A percentile compares a stretch with the other conserved stretches of the same genome.
These are phyloP conservation scores for Diachasma alloeum DNA, from an alignment of 1,140 invertebrate species.

Conservation along the genomic window DNA sequence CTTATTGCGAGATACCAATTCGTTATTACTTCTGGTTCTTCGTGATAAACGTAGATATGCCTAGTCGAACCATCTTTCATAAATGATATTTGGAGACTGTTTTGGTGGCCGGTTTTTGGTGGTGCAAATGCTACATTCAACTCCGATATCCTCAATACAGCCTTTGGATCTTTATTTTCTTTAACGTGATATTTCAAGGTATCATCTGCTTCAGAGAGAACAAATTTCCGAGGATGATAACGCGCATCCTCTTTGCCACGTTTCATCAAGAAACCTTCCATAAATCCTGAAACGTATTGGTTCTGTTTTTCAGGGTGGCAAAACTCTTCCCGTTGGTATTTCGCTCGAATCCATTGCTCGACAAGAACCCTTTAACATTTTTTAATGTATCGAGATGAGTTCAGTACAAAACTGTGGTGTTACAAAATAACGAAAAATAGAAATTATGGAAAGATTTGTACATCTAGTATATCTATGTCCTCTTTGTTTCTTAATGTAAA, in stretches of 20 bases:
- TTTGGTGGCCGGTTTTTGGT: constrained; percentile 81
- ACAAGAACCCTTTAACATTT: constrained; percentile 75
- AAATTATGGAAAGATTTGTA: no score
- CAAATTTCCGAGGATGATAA: constrained; percentile 85
- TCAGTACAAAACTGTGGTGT: no score
- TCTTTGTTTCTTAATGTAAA: no score
- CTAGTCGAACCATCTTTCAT: constrained; percentile 83
- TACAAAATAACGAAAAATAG: no score
- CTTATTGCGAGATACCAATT: constrained; percentile 91
- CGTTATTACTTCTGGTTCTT: constrained; percentile 83
- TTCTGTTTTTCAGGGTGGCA: constrained; percentile 77
- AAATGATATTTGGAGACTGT: constrained; percentile 84
- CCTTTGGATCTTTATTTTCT: constrained; percentile 86
- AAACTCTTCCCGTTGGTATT: constrained; percentile 91
- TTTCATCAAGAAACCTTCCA: constrained; percentile 90
- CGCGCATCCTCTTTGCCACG: constrained; percentile 85
- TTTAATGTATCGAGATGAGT: neutral
- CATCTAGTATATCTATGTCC: no score
- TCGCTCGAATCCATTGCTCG: constrained; percentile 91
- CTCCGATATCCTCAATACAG: constrained; percentile 81
- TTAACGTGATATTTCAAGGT: constrained; percentile 87
- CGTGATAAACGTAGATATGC: constrained; percentile 88
- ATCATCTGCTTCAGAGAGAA: constrained; percentile 81
- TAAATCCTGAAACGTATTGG: constrained; percentile 77
- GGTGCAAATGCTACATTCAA: constrained; percentile 88